Conservation (phyloP, 1,140 invertebrate species). For the Saccostrea glomerata region DNA sequence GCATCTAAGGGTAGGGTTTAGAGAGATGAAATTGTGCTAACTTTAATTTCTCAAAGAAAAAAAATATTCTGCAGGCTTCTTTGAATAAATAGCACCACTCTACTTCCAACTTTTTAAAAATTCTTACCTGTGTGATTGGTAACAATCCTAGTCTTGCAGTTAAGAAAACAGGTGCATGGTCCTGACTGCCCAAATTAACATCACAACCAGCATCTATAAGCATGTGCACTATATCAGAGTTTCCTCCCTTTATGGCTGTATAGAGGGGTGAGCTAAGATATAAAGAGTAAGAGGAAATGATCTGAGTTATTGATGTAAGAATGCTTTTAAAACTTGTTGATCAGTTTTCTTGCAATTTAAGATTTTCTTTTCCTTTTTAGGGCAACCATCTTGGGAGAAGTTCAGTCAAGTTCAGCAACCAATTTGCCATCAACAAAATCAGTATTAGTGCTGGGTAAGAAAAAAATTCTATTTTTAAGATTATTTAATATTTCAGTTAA, state of each 20-base stretch:
- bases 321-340: no score
- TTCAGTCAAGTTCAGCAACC: slow-evolving; percentile 94
- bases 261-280: slow-evolving; percentile 64
- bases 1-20: no score
- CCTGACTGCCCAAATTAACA: slow-evolving; percentile 71
- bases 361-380: slow-evolving; percentile 80
- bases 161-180: slow-evolving; percentile 70
- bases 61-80: no score
- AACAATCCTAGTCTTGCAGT: slow-evolving; percentile 66
- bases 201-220: slow-evolving; percentile 68
- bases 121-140: slow-evolving; percentile 64
- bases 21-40: no score
- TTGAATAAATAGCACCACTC: no score
- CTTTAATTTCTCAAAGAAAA: no score
- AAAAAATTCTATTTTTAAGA: not conserved
- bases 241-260: slow-evolving; percentile 64
- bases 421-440: slow-evolving; percentile 96
- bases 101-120: not conserved
- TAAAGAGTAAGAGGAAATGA: no score
- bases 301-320: no score
- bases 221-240: slow-evolving; percentile 54
- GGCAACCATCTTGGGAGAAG: slow-evolving; percentile 95
- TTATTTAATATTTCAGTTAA: not conserved
- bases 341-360: no score
- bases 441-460: slow-evolving; percentile 90